Evolutionary conservation across 2,888 invertebrate genomes (phyloP), one percentile per base, ranked within the genome.

Genomic region (Pristionchus mayeri): DNA sequence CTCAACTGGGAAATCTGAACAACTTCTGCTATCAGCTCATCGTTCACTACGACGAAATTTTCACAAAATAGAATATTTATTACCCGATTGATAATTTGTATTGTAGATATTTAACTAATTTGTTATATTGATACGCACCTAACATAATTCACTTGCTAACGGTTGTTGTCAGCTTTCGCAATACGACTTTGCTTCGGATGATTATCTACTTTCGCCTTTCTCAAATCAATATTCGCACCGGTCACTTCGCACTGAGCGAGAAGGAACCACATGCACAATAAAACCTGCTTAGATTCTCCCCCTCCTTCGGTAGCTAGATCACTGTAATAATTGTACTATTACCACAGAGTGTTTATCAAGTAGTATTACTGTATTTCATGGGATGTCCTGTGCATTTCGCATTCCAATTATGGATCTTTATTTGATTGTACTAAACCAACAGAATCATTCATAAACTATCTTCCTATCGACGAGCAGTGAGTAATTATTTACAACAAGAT

Each of bases 1-100:
- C 90, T 13, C 92, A 93, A 80, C 79, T 93, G 80, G 89, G 93
- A 83, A 91, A 91, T 76, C 86, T 93, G 81, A 93, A 93, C 88
- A 91, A 90, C 85, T 93, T 93, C 86, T 92, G 91, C 86, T 91
- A 90, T 86, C 87, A 88, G 34, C 85, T 93, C 44, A 91, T 93
- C 75, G 90, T 89, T 30, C 87, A 92, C 84, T 92, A 90, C 86
- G 90, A 91, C 57, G 85, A 86, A 37, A 90, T 92, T 21, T 92
- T 92, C 79, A 89, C 87, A 57, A 84, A 86, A 60, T 84, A 71
- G 44, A 30, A 0, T 7, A 71, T 44, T 44, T 40, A 24, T 0
- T 13, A 7, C 9, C 18, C 21, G 21, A 18, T 63, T 63, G 18
- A 16, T 18, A 18, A 63, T 3, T 34, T 63, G 3, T 71, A 21